These are phyloP conservation scores for Thera britannica DNA, from an alignment of 2,888 invertebrate genomes.

Conservation along the genomic window DNA sequence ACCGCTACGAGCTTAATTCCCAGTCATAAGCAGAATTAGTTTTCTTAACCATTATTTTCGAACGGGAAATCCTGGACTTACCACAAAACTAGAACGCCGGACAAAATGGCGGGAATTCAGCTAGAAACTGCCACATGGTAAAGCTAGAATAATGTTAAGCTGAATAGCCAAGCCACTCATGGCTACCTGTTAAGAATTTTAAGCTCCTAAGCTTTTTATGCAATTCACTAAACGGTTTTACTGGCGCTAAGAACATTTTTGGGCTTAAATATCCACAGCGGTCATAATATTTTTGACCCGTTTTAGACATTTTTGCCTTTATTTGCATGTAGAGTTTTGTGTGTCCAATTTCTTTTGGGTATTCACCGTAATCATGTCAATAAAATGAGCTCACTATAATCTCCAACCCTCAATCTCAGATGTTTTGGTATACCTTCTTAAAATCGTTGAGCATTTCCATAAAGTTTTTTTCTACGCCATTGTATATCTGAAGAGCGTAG, in stretches of 20 bases:
- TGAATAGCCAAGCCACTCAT: slow-evolving; percentile 29
- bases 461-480: no score
- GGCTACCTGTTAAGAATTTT: slow-evolving; percentile 35
- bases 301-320: background rate
- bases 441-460: no score
- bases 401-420: no score
- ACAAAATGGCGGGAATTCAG: slow-evolving; percentile 39
- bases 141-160: slow-evolving; percentile 43
- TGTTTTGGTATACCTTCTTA: no score
- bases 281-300: background rate
- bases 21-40: slow-evolving; percentile 32
- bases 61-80: slow-evolving; percentile 38
- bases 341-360: no score
- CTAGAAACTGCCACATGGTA: slow-evolving; percentile 31
- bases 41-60: slow-evolving; percentile 36
- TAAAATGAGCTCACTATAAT: no score
- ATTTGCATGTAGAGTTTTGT: no score
- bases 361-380: no score
- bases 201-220: slow-evolving; percentile 32
- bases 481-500: no score
- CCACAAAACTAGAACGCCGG: slow-evolving; percentile 33
- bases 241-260: slow-evolving; percentile 9
- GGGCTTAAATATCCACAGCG: slow-evolving; percentile 3
- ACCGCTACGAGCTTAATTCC: background rate
- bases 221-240: slow-evolving; percentile 18